Base-by-base conservation (phyloP, 1,140 invertebrate species). In the Megathymus violae region DNA sequence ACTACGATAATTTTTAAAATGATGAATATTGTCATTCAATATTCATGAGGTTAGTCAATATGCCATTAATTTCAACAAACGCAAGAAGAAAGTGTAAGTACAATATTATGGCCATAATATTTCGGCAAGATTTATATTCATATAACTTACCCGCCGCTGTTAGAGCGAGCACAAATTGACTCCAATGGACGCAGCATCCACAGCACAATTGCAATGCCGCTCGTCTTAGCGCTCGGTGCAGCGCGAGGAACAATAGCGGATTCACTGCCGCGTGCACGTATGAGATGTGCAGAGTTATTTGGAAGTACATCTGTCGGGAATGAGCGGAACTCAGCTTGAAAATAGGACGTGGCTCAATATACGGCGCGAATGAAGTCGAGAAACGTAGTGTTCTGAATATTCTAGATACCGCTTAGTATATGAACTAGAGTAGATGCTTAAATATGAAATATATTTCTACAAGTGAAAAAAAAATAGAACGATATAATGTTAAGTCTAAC, bases 181-280 rank as follows among this genome's bases (percentile, higher is more conserved):
- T 93, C 86, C 93, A 93, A 71, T 93, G 91, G 54, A 94, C 92
- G 76, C 94, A 94, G 78, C 94, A 95, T 3, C 94, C 93, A 79
- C 95, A 96, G 90, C 95, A 96, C 5, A 95, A 85, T 71, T 95
- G 94, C 4, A 94, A 87, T 15, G 94, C 93, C 0, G 95, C 95
- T 31, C 94, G 92, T 5, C 95, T 91, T n/a, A 96, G 86, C 1
- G 95, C 95, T 17, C 94, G 93, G 78, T 97, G 96, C 19, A 97
- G 91, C 15, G 95, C 94, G 66, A 97, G 92, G 82, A 97, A 96
- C 38, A 97, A 89, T 5, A 95, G 94, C 0, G 96, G 96, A 82
- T 97, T 97, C 41, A 97, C 95, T 72, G 96, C 96, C 5, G 96
- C 96, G 87, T 97, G 96, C 48, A 96, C 94, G 87, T 97, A 97